Evolutionary conservation across 1,140 invertebrate genomes (phyloP).

Genomic region (Atopsyche davidsoni): DNA sequence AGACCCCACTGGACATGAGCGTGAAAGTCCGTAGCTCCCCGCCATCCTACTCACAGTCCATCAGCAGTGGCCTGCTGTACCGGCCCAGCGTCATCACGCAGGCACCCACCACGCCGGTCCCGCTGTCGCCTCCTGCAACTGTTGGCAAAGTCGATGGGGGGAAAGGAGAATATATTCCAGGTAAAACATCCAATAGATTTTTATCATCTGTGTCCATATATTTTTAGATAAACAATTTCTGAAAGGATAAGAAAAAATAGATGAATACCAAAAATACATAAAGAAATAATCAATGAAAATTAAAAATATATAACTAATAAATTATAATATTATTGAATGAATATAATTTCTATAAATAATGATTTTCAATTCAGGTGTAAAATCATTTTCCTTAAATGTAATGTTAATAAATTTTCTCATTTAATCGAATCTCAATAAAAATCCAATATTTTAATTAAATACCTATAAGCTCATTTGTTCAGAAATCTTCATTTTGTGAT

Average conservation of each 20-base stretch:
- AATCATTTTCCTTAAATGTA: too few species aligned
- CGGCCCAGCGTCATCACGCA: constrained; percentile 41
- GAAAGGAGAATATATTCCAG: constrained; percentile 29
- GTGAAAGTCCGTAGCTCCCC: constrained; percentile 35
- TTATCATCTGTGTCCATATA: neutral
- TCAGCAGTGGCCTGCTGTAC: constrained; percentile 21
- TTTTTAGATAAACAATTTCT: neutral
- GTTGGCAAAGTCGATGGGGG: constrained; percentile 13
- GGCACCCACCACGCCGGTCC: constrained; percentile 29
- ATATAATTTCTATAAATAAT: too few species aligned
- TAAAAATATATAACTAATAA: neutral
- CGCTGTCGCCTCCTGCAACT: neutral
- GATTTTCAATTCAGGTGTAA: too few species aligned
- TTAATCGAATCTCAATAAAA: too few species aligned
- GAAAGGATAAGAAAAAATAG: neutral
- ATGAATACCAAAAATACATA: neutral
- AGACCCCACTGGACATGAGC: constrained; percentile 43
- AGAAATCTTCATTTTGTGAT: too few species aligned
- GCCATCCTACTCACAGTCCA: constrained; percentile 23
- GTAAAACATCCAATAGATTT: constrained; percentile 6
- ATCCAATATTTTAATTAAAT: too few species aligned
- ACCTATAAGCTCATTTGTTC: too few species aligned
- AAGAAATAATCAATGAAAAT: neutral
- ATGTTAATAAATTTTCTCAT: too few species aligned
- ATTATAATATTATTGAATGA: neutral